Evolutionary conservation across 2,797 vertebrate genomes (phyloP), one percentile per base, ranked within the genome.

Genomic region (Thaleichthys pacificus): DNA sequence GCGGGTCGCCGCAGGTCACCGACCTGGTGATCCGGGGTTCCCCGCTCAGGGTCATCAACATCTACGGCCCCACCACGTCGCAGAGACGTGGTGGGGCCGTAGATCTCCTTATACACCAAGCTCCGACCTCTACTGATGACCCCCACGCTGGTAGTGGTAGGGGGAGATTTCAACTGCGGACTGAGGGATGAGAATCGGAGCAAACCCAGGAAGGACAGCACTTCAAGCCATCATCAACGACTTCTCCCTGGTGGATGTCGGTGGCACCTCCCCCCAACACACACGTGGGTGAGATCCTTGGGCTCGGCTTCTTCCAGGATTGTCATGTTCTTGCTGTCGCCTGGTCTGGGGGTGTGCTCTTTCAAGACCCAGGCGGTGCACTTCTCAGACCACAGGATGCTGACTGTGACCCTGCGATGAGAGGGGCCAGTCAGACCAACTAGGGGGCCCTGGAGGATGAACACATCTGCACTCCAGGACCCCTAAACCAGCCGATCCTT

Each of bases 111-210:
- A 1, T 26, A 26, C 24, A 26, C 24, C 24, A 26, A 26, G 24
- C 57, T 61, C 21, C 61, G 57, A 56, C 62, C 61, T 62, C 69
- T 70, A 26, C 58, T 61, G 9, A 58, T 60, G 21, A 61, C 60
- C n/a, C 35, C 26, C n/a, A 26, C 24, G 24, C n/a, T n/a, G n/a
- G n/a, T n/a, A n/a, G n/a, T 1, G 9, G 22, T 62, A 24, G 61
- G 61, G 61, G 61, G 61, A 5, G 61, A 62, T 7, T 62, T 22
- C 22, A 62, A 62, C 61, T 62, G 61, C 24, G 6, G 3, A 3
- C 61, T 62, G 12, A 62, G n/a, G 2, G 61, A 62, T 6, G 61
- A 62, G 22, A 4, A 22, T 24, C n/a, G 22, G 21, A 62, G 28
- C 62, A 65, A n/a, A 22, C 62, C 62, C n/a, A 62, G 61, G 24